Base-by-base conservation (phyloP, 2,113 vertebrate species). In the Hymenochirus boettgeri region DNA sequence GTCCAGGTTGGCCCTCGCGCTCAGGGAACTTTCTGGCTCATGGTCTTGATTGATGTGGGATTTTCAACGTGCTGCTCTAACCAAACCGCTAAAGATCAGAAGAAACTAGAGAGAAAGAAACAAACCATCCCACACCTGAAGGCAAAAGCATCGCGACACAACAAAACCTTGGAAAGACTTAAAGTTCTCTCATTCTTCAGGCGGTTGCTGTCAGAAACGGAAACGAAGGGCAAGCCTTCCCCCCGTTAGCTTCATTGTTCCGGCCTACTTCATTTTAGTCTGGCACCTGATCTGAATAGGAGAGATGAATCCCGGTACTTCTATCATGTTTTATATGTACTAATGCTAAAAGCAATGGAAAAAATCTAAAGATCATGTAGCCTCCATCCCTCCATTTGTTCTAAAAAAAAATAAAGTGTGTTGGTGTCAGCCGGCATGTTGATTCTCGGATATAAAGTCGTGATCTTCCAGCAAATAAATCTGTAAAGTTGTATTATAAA, bases 171-270 rank as follows among this genome's bases (percentile, higher is more conserved):
- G 87, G 87, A 90, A 82, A 89, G 85, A 91, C 39, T 4, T 80
- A 78, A 85, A 84, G 85, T 81, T 80, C n/a, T 85, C 78, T 75
- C 74, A 83, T 88, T 86, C 80, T 86, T 75, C 77, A 78, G 72
- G 72, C 77, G 73, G 89, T 96, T 91, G 84, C 92, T 86, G 77
- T 82, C 78, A 91, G 85, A 90, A 94, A 91, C 15, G 76, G 39
- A 42, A 86, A 91, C 86, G 93, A 93, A 89, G 84, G 89, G 77
- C 88, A 83, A 83, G n/a, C n/a, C 82, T 86, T 86, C 88, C 88
- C 86, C 80, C 80, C 80, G 87, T 73, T 83, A 81, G 81, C 82
- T 75, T 91, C 87, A 91, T 91, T 88, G 87, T 88, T 82, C 76
- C 85, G 77, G 79, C 82, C 71, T 76, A 85, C 90, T 89, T 88